These are phyloP conservation scores for Papilio protenor DNA, from an alignment of 2,888 invertebrate species.

Conservation along the genomic window DNA sequence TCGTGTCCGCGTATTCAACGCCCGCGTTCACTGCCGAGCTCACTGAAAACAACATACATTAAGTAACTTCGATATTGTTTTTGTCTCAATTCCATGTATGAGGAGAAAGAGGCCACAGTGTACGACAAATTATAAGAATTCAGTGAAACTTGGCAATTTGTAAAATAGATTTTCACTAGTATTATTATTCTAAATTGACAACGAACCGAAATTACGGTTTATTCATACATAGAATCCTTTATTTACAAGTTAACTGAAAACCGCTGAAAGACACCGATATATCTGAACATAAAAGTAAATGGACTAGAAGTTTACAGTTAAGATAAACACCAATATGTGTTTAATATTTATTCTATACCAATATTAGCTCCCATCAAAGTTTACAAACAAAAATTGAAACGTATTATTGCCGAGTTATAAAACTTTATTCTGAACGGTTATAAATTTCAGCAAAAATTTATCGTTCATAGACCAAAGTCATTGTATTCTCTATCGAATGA, in stretches of 20 bases:
- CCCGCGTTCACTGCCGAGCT: conserved; percentile 54
- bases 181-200: not conserved
- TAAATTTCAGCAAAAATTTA: conserved; percentile 36
- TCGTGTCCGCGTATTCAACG: conserved; percentile 59
- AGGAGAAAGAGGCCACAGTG: too few relatives aligned
- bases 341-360: not conserved
- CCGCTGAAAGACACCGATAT: not conserved
- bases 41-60: conserved; percentile 46
- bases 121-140: too few relatives aligned
- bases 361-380: conserved; percentile 4
- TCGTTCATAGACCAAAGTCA: conserved; percentile 8
- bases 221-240: not conserved
- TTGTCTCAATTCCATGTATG: not conserved
- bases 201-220: not conserved
- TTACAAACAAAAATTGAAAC: conserved; percentile 14
- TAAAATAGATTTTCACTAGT: too few relatives aligned
- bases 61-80: not conserved
- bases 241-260: not conserved
- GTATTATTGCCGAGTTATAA: conserved; percentile 28
- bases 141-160: too few relatives aligned
- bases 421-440: conserved; percentile 17
- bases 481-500: conserved; percentile 12
- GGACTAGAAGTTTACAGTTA: conserved; percentile 5
- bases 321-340: conserved; percentile 10
- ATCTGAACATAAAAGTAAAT: conserved; percentile 15